phyloP scores from a whole-genome alignment of 2,888 invertebrate genomes.

The Minunthozetes semirufus region DNA sequence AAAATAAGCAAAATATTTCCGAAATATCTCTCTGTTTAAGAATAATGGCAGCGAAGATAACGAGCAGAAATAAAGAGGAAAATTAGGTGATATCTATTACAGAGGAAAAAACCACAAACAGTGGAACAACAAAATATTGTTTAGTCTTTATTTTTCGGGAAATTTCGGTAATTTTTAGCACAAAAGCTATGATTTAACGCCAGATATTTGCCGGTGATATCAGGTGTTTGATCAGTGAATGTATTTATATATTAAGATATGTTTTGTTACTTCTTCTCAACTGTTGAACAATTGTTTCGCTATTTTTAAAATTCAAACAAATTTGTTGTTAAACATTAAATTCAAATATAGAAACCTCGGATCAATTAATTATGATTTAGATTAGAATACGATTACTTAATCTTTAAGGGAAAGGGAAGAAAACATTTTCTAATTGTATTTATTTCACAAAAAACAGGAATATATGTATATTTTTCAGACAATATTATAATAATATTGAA shows the following conservation, averaged over 20 bases:
- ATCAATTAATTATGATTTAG: conserved; percentile 8
- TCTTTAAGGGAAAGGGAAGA: not conserved
- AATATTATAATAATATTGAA: not conserved
- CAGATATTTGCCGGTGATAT: not conserved
- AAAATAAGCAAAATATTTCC: not conserved
- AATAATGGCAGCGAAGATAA: not conserved
- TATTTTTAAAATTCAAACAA: conserved; percentile 5
- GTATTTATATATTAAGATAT: not conserved
- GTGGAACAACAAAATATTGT: not conserved
- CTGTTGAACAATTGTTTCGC: not conserved
- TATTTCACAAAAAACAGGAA: not conserved
- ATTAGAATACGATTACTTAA: conserved; percentile 1
- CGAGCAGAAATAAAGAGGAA: not conserved
- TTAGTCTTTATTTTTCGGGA: not conserved
- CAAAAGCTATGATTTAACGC: conserved; percentile 5
- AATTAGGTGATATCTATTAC: conserved; percentile 2
- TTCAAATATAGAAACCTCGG: not conserved
- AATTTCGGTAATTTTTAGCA: not conserved
- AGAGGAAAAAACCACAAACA: not conserved
- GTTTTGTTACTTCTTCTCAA: not conserved
- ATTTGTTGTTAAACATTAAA: not conserved
- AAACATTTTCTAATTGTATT: not conserved
- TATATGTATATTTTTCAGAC: not conserved
- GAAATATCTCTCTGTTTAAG: not conserved
- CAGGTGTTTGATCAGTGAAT: conserved; percentile 5